Evolutionary conservation across 2,888 invertebrate genomes (phyloP), one percentile per base, ranked within the genome.

Genomic region (Amiota minor): DNA sequence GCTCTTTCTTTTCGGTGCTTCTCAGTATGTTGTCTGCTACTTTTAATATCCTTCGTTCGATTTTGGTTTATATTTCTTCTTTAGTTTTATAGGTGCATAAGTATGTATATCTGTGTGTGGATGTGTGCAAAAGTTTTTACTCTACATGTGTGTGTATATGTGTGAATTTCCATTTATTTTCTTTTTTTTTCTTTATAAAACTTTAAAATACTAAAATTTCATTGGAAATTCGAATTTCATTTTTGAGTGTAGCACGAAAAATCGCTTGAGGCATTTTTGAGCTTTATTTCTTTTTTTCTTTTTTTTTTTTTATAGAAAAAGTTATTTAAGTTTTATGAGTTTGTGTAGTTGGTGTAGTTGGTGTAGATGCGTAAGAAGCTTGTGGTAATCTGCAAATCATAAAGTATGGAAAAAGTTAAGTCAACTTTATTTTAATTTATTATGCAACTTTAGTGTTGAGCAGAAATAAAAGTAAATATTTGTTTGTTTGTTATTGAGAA

Each of bases 11-110:
- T 35, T 6, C 6, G 35, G 6, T 35, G 2, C 35, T 35, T 35
- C 35, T 4, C 35, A 35, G 35, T 35, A 8, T 35, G 35, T 35
- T 35, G 35, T 35, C 35, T 35, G 35, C 2, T 35, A 35, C 35
- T 35, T 35, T 35, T 35, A 35, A 35, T 35, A 35, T 35, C 35
- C 35, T 35, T 35, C 35, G 35, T 35, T 35, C 35, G 35, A 35
- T 35, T 35, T 79, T 72, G 76, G 75, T 75, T 74, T 35, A 35
- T 35, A 35, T 35, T 35, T 76, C 73, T 74, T 70, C 23, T 56
- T 9, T 71, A 14, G 47, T 62, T 71, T 20, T 61, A 45, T 50
- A 16, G 20, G 68, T 71, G 55, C 53, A 47, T 72, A 12, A 50
- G 35, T 50, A 23, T 75, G 61, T 61, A 20, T 74, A 20, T 65